Base-by-base conservation (phyloP, 2,113 vertebrate species). In the Elephantulus edwardii region DNA sequence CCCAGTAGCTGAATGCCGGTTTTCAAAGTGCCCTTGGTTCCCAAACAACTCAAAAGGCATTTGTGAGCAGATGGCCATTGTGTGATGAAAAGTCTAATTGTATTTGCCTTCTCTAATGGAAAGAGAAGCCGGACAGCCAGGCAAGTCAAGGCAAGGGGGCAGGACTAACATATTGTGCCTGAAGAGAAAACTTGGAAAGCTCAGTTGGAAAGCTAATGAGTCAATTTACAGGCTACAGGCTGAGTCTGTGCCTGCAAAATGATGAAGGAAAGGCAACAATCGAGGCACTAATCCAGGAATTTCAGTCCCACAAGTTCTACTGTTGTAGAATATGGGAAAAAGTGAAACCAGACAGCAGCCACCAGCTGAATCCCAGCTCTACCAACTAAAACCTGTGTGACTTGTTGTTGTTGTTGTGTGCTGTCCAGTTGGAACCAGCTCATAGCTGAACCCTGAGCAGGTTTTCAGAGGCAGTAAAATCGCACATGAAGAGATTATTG, bases 1-100 rank as follows among this genome's bases (percentile, higher is more conserved):
- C 62, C 92, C 82, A 58, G 86, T 87, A 93, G 74, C 77, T 81
- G 40, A 94, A 89, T 89, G 62, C 62, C 93, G 48, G 19, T 90
- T 96, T 95, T 92, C 77, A 95, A 92, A 91, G 74, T 94, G 87
- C 52, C 92, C 86, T 96, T 94, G 88, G 86, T 84, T 93, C 62
- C 20, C 50, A 92, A 95, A 95, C 64, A 91, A 44, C 86, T 93
- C 91, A 91, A 95, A 90, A 91, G 86, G 38, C 74, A 91, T 81
- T 92, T 11, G 5, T 86, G 92, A 94, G 74, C 91, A 95, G 96
- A 96, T 95, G 92, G 94, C 68, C 70, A 89, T 30, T 79, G 81
- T 95, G 84, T 93, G 81, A 95, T 94, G 78, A 90, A 82, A 94
- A 95, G 70, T 93, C 72, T 78, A 93, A 94, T 95, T 91, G 81